These are phyloP conservation scores for Sturnus vulgaris DNA, from an alignment of 2,113 vertebrate species.

Conservation along the genomic window DNA sequence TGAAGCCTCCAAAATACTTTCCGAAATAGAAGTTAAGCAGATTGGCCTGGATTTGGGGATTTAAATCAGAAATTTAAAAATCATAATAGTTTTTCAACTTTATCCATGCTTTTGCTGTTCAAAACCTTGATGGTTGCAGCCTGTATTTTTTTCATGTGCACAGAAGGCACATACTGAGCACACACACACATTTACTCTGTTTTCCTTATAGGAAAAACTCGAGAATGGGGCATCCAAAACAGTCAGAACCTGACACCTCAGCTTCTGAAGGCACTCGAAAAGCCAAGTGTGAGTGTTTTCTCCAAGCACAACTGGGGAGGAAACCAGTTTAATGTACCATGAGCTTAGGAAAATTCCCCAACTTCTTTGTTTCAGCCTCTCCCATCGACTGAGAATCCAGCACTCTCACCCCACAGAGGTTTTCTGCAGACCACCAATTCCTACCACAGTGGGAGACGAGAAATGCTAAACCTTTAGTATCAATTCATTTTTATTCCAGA, in stretches of 20 bases:
- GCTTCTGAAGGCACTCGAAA: not conserved
- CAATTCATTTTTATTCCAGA: not conserved
- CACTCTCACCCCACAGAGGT: not conserved
- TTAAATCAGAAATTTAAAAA: not conserved
- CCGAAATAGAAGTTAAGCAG: not conserved
- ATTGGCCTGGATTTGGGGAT: not conserved
- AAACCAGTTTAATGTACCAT: not conserved
- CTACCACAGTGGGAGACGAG: not conserved
- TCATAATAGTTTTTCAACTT: not conserved
- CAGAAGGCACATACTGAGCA: not conserved
- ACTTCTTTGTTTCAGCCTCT: not conserved
- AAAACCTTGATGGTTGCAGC: not conserved
- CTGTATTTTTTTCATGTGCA: not conserved
- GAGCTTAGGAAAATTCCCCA: not conserved
- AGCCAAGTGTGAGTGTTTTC: not conserved
- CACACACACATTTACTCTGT: not conserved
- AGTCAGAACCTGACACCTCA: not conserved
- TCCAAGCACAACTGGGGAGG: not conserved
- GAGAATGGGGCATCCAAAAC: not conserved
- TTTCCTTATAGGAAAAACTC: not conserved
- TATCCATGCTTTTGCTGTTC: not conserved
- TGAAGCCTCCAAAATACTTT: not conserved
- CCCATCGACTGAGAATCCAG: not conserved
- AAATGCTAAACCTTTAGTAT: not conserved
- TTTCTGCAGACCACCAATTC: not conserved